Evolutionary conservation across 1,140 invertebrate species (phyloP), one percentile per base, ranked within the genome.

Genomic region (Scaptomyza montana): DNA sequence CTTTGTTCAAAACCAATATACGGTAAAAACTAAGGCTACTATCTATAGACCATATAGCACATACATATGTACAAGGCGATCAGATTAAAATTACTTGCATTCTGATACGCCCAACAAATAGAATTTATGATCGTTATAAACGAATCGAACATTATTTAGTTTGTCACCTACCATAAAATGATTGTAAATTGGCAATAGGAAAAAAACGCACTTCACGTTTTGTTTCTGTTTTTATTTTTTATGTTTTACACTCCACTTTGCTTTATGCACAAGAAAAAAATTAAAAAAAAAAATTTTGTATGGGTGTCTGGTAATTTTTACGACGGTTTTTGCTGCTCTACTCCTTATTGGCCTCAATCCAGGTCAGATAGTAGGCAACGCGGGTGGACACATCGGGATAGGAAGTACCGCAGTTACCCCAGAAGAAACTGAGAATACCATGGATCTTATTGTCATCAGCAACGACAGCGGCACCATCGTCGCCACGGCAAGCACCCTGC

Each of bases 401-500:
- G 19, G 54, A 63, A 41, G 78, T 91, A 53, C 84, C 90, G 50
- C 90, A 86, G 30, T 74, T 65, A 10, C 84, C 84, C 41, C 91
- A 91, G 39, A 63, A 57, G 70, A 91, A 91, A 55, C 90, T 91
- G 36, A 70, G 68, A 1, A 77, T 5, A 6, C 66, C 90, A 6
- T 75, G 50, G 6, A 91, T 47, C 9, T 62, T 39, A 0, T 78
- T 47, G 0, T 70, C 2, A n/a, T 87, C 78, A 5, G 72, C 72
- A 8, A 90, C 41, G 4, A 89, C 84, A 12, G 69, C 51, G 8
- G 78, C 84, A 0, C 90, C 90, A 36, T 70, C 75, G 55, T 91
- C 90, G 2, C 87, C 90, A 2, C 78, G 60, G n/a, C 80, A 86
- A n/a, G 90, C 71, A 6, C 90, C 90, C 53, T 80, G 49, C 25